Evolutionary conservation across 2,797 vertebrate species (phyloP), one percentile per base, ranked within the genome.

Genomic region (Cottoperca gobio): DNA sequence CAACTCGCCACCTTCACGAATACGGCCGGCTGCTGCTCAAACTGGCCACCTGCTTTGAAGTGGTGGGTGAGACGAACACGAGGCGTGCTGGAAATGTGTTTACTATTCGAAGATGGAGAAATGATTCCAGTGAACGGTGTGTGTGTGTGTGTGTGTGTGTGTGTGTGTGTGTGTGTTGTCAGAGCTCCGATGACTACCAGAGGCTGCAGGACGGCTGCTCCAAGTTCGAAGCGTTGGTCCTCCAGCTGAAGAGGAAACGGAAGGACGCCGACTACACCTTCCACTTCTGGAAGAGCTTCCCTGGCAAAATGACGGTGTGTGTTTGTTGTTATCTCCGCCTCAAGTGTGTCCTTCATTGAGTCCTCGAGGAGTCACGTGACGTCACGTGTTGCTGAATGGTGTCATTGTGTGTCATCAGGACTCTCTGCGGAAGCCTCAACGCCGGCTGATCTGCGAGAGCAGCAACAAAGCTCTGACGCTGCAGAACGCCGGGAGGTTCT

Each of bases 271-370:
- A 99, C 26, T 97, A 95, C 86, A 99, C 98, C 0, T 93, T 95
- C 43, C 94, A 97, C 74, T 99, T 99, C 93, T 99, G 98, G 98
- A 99, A 96, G 94, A 98, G 95, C 63, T 99, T 99, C 86, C 98
- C 98, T 4, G 98, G 98, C 13, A 99, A 99, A 89, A 99, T 99
- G 98, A 99, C 97, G 77, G n/a, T n/a, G n/a, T n/a, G n/a, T n/a
- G n/a, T n/a, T n/a, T n/a, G n/a, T n/a, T n/a, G n/a, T n/a, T n/a
- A n/a, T n/a, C n/a, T n/a, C n/a, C n/a, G n/a, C n/a, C n/a, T n/a
- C n/a, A n/a, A n/a, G n/a, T n/a, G n/a, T n/a, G n/a, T n/a, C n/a
- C n/a, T n/a, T n/a, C n/a, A n/a, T n/a, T n/a, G 3, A 0, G n/a
- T 5, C 49, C 28, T 45, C 2, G 16, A 23, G 48, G 23, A 21